These are phyloP conservation scores for Catharus ustulatus DNA, from an alignment of 2,797 vertebrate genomes.

Conservation along the genomic window DNA sequence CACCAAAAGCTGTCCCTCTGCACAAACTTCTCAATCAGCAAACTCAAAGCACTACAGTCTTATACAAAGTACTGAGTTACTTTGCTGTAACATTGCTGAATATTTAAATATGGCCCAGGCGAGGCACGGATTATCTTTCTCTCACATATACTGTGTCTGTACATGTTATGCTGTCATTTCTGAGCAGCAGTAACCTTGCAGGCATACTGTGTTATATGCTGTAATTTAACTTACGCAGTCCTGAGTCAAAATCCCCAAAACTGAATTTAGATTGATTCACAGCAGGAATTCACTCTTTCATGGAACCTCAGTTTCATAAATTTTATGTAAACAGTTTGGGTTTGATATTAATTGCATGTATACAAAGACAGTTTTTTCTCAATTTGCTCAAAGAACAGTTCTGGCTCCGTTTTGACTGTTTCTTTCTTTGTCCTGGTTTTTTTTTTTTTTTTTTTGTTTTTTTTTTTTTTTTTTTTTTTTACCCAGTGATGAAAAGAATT, in stretches of 20 bases:
- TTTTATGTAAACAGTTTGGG: neutral
- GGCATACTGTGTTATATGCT: neutral
- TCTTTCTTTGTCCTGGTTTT: neutral
- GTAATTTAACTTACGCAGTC: neutral
- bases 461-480: neutral
- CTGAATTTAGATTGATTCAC: neutral
- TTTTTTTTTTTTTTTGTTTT: neutral
- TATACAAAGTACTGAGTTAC: neutral
- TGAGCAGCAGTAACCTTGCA: neutral
- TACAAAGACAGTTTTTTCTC: neutral
- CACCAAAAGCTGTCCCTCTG: constrained; percentile 24
- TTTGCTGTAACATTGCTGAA: neutral
- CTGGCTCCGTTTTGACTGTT: neutral
- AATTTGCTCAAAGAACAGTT: neutral
- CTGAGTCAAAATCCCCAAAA: neutral
- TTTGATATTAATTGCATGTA: neutral
- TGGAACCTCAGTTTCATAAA: neutral
- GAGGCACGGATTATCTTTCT: neutral
- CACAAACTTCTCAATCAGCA: constrained; percentile 32
- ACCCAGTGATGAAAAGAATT: constrained; percentile 6
- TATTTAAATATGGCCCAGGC: neutral
- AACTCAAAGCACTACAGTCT: neutral
- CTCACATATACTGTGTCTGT: neutral
- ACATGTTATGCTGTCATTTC: neutral
- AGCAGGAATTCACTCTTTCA: neutral